Base-by-base conservation (phyloP, 1,140 invertebrate genomes). In the Drosophila subobscura region DNA sequence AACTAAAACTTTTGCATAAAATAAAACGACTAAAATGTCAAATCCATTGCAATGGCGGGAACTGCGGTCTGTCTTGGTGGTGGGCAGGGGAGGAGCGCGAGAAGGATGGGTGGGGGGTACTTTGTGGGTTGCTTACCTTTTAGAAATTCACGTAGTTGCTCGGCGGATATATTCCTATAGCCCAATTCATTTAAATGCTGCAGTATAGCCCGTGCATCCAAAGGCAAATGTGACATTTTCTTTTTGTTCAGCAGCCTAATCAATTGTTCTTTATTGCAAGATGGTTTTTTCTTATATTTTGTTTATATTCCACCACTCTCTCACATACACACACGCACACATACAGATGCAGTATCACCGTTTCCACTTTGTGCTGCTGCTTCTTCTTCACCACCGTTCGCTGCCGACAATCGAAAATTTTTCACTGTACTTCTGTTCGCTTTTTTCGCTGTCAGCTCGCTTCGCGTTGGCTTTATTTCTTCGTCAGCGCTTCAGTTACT, bases 141-240 rank as follows among this genome's bases (percentile, higher is more conserved):
- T 66, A 93, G 90, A 90, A 93, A 93, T 79, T 92, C 92, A 85
- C 93, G 93, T 70, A 93, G 84, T 83, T 93, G 92, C 77, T 91
- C 81, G 33, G 90, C 91, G 54, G 89, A 91, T 77, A 93, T 92
- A 86, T 93, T 93, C 37, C 90, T 90, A 79, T 92, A 93, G 59
- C 93, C 93, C 72, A 93, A 83, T 73, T 92, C 86, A 90, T 93
- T 92, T 88, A 93, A 90, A 91, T 92, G 92, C 49, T 76, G 64
- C 61, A 93, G 83, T 47, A 93, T 92, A 81, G 92, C 92, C 63
- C 90, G 77, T 41, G 93, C 89, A 83, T 92, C 91, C 68, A 93
- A 76, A 55, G 90, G 79, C 89, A 91, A 88, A 89, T 91, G 89
- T 88, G 89, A 91, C 89, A 91, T 91, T 89, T 90, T 74, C 64